A percentile compares a stretch with the other conserved stretches of the same genome.
Evolutionary conservation across 2,113 vertebrate genomes (phyloP).

Genomic region (Nycticryphes semicollaris): DNA sequence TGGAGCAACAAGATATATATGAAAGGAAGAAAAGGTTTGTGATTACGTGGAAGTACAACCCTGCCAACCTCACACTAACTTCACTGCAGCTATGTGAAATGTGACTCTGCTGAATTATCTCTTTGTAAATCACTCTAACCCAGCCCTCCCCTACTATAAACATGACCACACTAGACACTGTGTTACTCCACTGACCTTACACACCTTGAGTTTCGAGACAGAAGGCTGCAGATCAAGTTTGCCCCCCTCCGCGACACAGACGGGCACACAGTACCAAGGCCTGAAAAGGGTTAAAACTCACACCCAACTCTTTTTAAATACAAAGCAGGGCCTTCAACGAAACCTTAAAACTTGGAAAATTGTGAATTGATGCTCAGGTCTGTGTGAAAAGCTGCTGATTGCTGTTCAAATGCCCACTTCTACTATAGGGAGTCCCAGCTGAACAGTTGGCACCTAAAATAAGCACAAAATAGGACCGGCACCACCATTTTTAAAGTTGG

Average conservation of each 20-base stretch:
- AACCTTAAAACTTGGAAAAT: neutral
- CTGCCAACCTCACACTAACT: neutral
- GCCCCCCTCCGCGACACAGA: neutral
- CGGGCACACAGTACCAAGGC: no score
- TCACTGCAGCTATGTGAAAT: neutral
- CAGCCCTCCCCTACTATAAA: neutral
- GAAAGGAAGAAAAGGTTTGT: neutral
- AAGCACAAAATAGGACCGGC: neutral
- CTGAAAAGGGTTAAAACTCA: neutral
- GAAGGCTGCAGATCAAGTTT: neutral
- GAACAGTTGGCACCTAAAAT: neutral
- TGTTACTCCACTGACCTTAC: neutral
- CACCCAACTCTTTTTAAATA: neutral
- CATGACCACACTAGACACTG: neutral
- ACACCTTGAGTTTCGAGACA: neutral
- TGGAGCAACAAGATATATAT: neutral
- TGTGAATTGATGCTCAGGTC: neutral
- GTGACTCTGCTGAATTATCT: neutral
- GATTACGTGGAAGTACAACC: neutral
- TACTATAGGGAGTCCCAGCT: fast-evolving
- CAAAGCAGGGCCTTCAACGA: neutral
- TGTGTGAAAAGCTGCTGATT: neutral
- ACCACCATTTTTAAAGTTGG: neutral
- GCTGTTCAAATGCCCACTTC: neutral
- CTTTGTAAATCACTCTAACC: neutral